Base-by-base conservation (phyloP, 1,140 invertebrate genomes). In the Elymnias hypermnestra region DNA sequence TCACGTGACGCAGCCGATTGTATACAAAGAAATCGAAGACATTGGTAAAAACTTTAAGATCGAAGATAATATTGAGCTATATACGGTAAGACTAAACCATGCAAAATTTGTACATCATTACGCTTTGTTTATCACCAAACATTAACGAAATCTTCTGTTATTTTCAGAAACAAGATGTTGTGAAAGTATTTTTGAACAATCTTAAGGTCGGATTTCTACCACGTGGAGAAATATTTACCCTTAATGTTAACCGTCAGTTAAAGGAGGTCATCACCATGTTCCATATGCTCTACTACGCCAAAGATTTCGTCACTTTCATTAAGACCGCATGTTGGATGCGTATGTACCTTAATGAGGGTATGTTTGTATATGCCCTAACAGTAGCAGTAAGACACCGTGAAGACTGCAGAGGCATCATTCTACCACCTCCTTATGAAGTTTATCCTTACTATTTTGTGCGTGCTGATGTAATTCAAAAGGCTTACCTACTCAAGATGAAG, bases 381-480 rank as follows among this genome's bases (percentile, higher is more conserved):
- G 76, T 90, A 2, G 90, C 91, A 0, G 67, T 92, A 3, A 61
- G 89, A 53, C 90, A 92, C 53, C 87, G 91, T 28, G 69, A 79
- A 1, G 91, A 92, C 53, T 90, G 88, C 63, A 86, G 87, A 31
- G 87, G 86, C 14, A 75, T 93, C 12, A 72, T 88, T 2, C 61
- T 92, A 2, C 92, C 92, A 1, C 88, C 90, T 17, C 87, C 90
- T 3, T 92, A 92, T 53, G 92, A 93, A 75, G 84, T 92, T n/a
- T 88, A 89, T 42, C 92, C 92, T 13, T 88, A 90, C 67, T 88
- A 86, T 62, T 90, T 90, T 85, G 89, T 92, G 53, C 88, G 89
- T 53, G 81, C 64, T 5, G 85, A 88, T 49, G 88, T 90, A 1
- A 88, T 93, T 1, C 81, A 90, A 17, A 78, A 89, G 25, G 89